These are phyloP conservation scores for Cebus imitator DNA, from an alignment of 2,113 vertebrate genomes.

Conservation along the genomic window DNA sequence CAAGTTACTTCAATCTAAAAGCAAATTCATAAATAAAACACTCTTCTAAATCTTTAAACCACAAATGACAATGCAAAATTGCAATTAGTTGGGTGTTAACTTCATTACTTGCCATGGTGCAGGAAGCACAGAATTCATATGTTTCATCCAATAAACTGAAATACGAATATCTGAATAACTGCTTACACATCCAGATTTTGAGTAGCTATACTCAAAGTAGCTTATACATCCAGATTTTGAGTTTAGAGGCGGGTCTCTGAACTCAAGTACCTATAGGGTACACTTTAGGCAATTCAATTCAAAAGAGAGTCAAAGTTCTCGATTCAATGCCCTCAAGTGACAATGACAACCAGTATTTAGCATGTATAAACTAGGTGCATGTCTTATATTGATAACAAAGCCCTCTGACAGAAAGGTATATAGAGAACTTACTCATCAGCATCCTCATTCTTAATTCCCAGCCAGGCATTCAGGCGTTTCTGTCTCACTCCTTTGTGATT, in stretches of 20 bases:
- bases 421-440: conserved; percentile 91
- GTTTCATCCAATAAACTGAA: neutral
- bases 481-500: conserved; percentile 97
- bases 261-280: neutral
- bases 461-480: conserved; percentile 95
- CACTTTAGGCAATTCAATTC: neutral
- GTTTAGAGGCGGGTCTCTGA: neutral
- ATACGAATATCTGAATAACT: neutral
- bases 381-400: neutral
- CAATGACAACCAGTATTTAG: neutral
- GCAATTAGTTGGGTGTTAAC: neutral
- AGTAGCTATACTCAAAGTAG: too few species aligned
- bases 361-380: neutral
- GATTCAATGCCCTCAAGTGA: conserved; percentile 24
- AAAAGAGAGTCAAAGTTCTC: conserved; percentile 39
- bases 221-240: neutral
- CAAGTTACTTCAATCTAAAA: conserved; percentile 45
- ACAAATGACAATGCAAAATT: conserved; percentile 44
- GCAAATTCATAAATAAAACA: conserved; percentile 47
- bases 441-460: conserved; percentile 94
- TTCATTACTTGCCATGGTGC: neutral
- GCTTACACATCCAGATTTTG: neutral
- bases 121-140: conserved; percentile 22
- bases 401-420: neutral
- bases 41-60: conserved; percentile 38